Conservation (phyloP, 2,888 invertebrate species). For the Metellina segmentata region DNA sequence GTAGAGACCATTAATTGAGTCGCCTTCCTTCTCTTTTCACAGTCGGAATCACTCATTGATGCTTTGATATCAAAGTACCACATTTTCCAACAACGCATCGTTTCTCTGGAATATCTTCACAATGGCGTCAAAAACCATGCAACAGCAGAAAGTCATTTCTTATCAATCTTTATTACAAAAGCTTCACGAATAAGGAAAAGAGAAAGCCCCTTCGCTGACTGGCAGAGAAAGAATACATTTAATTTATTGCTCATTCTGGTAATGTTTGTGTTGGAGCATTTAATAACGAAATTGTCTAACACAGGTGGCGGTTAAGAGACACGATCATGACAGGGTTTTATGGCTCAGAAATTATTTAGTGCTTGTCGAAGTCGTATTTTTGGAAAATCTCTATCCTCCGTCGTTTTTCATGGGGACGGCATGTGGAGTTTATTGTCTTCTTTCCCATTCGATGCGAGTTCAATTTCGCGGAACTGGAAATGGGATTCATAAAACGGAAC, state of each 20-base stretch:
- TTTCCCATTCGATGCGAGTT: neutral
- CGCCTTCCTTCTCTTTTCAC: too few relatives aligned
- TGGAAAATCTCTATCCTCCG: neutral
- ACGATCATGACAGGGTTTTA: neutral
- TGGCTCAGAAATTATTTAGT: slow-evolving; percentile 31
- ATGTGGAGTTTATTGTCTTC: neutral
- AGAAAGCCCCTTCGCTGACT: neutral
- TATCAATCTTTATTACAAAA: neutral
- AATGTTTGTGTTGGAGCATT: neutral
- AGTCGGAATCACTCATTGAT: too few relatives aligned
- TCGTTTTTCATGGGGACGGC: neutral
- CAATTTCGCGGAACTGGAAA: neutral
- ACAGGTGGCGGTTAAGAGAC: neutral
- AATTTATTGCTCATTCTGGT: slow-evolving; percentile 22
- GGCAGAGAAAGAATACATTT: neutral
- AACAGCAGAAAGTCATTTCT: neutral
- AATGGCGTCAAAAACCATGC: too few relatives aligned
- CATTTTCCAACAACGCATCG: too few relatives aligned
- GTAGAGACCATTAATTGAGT: too few relatives aligned
- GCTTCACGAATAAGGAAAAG: neutral
- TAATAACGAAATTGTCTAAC: neutral
- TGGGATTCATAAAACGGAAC: neutral
- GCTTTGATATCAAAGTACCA: too few relatives aligned
- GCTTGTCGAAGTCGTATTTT: slow-evolving; percentile 6
- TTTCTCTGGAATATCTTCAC: too few relatives aligned